Base-by-base conservation (phyloP, 2,113 vertebrate species). In the Menura novaehollandiae region DNA sequence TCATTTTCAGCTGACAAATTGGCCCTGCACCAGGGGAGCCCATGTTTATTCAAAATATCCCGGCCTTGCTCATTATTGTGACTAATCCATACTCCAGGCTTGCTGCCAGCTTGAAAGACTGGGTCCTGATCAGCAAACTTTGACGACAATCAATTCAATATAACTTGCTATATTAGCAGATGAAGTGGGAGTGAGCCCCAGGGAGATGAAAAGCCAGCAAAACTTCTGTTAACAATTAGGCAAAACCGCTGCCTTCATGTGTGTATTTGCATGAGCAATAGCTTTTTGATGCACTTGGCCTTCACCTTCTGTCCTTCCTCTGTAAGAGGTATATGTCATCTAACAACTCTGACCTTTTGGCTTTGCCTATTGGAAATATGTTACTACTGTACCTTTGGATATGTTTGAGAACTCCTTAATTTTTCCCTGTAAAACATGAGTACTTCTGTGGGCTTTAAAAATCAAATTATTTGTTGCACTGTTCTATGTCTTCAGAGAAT, bases 11-110 rank as follows among this genome's bases (percentile, higher is more conserved):
- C 68, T 88, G 73, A 63, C 51, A 91, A 93, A 94, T 18, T 41
- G 17, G 81, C 75, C 72, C 58, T 68, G 63, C 71, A 83, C 46
- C 59, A 86, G 23, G 56, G 47, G 72, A 94, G 43, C 12, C 53
- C 37, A 46, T 59, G 71, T 80, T 95, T 94, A 87, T 90, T 93
- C 81, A 91, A 91, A 96, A 94, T 83, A 92, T n/a, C 66, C 47
- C 56, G 81, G 63, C 69, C 72, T 88, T 73, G 69, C 47, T 97
- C 73, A 37, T 80, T 79, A 56, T 67, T 89, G 80, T 92, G 90
- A 83, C 46, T 96, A 93, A 96, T 91, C 93, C 74, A 74, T 64
- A 41, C 82, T 39, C 62, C 56, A 53, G 91, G 83, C 86, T 92
- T 53, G 35, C 79, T 94, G 92, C 89, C 94, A 95, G 67, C 69